Conservation (phyloP, 1,140 invertebrate genomes). For the Leptestheria dahalacensis region DNA sequence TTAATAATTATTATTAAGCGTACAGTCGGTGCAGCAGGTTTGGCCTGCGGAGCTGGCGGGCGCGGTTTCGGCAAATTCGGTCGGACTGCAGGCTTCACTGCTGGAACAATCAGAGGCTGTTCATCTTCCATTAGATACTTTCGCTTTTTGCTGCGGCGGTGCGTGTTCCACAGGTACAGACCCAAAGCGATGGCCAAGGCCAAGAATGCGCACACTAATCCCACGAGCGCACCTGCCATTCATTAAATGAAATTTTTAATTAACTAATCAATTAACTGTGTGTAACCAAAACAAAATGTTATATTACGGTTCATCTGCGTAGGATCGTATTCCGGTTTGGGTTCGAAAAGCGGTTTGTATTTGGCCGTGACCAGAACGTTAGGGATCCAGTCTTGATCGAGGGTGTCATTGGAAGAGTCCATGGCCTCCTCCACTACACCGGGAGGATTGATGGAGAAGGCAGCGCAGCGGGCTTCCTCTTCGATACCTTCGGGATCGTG, state of each 20-base stretch:
- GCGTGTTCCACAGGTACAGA: constrained; percentile 24
- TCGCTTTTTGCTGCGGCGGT: constrained; percentile 23
- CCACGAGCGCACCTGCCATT: background rate
- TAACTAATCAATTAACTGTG: background rate
- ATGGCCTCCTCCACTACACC: constrained; percentile 10
- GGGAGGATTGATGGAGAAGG: constrained; percentile 15
- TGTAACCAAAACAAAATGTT: background rate
- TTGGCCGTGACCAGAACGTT: constrained; percentile 17
- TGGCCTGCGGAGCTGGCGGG: background rate
- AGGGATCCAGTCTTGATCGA: constrained; percentile 19
- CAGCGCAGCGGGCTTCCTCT: constrained; percentile 14
- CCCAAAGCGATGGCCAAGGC: constrained; percentile 21
- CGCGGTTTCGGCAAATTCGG: constrained; percentile 8
- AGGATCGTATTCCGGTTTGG: constrained; percentile 13
- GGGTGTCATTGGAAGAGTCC: constrained; percentile 16
- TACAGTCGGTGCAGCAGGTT: background rate
- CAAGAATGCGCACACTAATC: constrained; percentile 21
- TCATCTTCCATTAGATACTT: constrained; percentile 22
- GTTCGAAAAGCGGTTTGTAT: constrained; percentile 18
- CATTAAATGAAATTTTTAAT: background rate
- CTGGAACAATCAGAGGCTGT: constrained; percentile 28
- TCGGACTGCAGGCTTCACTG: constrained; percentile 15
- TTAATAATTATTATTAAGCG: background rate
- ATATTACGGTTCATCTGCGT: constrained; percentile 12
- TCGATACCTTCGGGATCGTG: constrained; percentile 17